These are phyloP conservation scores for Anguilla rostrata DNA, from an alignment of 2,113 vertebrate species.

Conservation along the genomic window DNA sequence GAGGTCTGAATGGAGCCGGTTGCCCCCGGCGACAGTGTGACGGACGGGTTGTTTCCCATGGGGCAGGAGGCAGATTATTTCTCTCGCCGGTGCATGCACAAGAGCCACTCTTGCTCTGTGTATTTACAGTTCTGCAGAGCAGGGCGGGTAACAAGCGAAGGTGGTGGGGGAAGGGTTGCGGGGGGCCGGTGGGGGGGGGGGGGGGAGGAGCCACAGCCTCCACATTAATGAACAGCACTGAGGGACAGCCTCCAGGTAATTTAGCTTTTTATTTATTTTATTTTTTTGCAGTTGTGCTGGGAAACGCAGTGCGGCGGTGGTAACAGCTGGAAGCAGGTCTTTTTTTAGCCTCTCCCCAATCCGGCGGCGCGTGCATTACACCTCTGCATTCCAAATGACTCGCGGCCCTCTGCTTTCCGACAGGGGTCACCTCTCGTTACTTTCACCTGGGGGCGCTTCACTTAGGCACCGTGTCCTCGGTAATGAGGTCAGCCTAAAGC, in stretches of 20 bases:
- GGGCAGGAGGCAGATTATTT: not conserved
- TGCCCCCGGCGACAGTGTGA: not conserved
- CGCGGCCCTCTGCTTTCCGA: not conserved
- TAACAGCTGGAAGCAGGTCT: not conserved
- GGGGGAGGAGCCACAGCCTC: not conserved
- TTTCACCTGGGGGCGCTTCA: not conserved
- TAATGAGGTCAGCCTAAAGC: not conserved
- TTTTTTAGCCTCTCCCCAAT: not conserved
- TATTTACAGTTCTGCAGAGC: not conserved
- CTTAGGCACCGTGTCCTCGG: not conserved
- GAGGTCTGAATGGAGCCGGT: not conserved
- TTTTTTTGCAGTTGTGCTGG: not conserved
- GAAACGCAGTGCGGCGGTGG: not conserved
- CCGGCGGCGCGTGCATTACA: not conserved
- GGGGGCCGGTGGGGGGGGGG: not conserved
- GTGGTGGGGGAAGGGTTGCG: not conserved
- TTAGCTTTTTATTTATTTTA: not conserved
- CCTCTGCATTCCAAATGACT: not conserved
- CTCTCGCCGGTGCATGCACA: not conserved
- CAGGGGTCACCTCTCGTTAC: not conserved
- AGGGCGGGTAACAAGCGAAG: not conserved
- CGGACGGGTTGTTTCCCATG: not conserved
- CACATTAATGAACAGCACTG: not conserved
- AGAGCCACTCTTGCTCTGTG: not conserved
- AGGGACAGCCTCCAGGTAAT: not conserved